A percentile compares a stretch with the other conserved stretches of the same genome.
phyloP scores from a whole-genome alignment of 2,113 vertebrate species.

The Nicator chloris region DNA sequence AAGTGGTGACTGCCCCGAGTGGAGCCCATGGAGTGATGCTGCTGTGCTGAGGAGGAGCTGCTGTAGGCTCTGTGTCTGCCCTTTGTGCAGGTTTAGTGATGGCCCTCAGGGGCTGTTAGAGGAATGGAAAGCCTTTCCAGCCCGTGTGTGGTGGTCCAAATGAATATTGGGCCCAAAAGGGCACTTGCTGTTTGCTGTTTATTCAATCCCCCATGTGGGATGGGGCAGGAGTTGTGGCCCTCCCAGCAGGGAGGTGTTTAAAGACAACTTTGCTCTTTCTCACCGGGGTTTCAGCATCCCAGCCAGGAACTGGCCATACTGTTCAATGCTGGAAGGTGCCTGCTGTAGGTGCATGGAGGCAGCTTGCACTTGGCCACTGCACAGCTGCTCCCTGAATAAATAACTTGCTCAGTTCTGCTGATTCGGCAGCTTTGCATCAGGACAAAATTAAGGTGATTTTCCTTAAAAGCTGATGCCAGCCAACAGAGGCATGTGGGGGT shows the following conservation, averaged over 20 bases:
- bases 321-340: neutral
- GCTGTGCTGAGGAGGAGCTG: neutral
- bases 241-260: neutral
- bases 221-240: neutral
- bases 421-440: neutral
- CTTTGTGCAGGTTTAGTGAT: neutral
- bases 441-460: neutral
- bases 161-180: neutral
- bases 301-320: accelerated
- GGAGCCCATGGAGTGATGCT: neutral
- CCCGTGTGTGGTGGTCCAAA: neutral
- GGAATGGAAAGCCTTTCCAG: neutral
- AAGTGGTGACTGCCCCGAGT: neutral
- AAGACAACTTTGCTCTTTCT: neutral
- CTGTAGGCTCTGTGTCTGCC: neutral
- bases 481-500: neutral
- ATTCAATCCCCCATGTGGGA: neutral
- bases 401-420: neutral
- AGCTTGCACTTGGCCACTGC: neutral
- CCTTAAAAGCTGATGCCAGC: neutral
- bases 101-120: neutral
- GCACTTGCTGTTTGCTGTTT: neutral
- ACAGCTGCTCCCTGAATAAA: neutral
- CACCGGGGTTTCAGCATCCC: accelerated
- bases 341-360: neutral